These are phyloP conservation scores for Condylura cristata DNA, from an alignment of 2,113 vertebrate genomes.

Conservation along the genomic window DNA sequence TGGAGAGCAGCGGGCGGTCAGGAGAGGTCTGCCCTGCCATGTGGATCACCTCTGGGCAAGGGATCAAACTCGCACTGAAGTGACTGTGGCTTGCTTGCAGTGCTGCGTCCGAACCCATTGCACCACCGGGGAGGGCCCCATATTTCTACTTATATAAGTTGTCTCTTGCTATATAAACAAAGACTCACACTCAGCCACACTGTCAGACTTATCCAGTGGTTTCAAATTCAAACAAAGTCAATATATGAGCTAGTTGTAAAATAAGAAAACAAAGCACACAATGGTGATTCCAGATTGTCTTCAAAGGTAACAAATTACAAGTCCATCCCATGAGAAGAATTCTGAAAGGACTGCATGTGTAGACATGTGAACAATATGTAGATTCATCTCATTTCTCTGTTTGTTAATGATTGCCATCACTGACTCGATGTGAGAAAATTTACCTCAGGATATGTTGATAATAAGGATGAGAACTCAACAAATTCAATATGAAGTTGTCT, in stretches of 20 bases:
- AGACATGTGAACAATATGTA: not conserved
- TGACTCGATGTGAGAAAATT: not conserved
- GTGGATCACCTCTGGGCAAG: too few relatives aligned
- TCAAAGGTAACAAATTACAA: not conserved
- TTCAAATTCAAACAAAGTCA: not conserved
- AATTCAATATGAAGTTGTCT: not conserved
- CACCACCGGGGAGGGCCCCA: too few relatives aligned
- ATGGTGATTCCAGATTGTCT: not conserved
- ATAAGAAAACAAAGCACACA: not conserved
- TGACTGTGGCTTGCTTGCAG: too few relatives aligned
- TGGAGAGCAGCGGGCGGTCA: too few relatives aligned
- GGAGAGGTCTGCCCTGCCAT: too few relatives aligned
- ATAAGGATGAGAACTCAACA: not conserved
- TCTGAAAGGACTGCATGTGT: not conserved
- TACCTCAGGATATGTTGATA: not conserved
- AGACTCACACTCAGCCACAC: not conserved
- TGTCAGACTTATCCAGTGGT: not conserved
- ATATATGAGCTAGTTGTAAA: not conserved
- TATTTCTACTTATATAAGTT: not conserved
- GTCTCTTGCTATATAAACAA: not conserved
- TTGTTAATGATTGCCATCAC: not conserved
- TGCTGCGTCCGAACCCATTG: too few relatives aligned
- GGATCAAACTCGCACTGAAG: too few relatives aligned
- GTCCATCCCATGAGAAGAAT: not conserved
- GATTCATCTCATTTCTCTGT: not conserved